Percentiles rank a stretch among this genome's conserved stretches.
phyloP scores from a whole-genome alignment of 2,888 invertebrate genomes.

The Drosophila anomalata region DNA sequence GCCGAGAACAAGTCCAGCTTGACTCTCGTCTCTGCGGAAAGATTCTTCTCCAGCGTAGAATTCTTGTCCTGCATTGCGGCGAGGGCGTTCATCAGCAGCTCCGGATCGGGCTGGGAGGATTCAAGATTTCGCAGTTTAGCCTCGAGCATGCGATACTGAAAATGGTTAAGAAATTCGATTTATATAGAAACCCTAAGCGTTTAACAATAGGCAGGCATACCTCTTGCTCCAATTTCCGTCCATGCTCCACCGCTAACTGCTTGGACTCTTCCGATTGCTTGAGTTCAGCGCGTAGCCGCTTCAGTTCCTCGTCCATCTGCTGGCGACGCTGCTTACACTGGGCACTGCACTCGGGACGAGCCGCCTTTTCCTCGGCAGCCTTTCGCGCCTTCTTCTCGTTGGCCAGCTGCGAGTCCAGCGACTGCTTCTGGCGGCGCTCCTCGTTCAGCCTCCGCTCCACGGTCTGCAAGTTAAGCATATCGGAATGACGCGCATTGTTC shows the following conservation, averaged over 20 bases:
- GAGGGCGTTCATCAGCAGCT: conserved; percentile 91
- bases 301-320: conserved; percentile 89
- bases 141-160: conserved; percentile 82
- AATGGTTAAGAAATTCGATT: not conserved
- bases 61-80: conserved; percentile 95
- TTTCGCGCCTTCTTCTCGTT: conserved; percentile 90
- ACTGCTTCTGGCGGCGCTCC: conserved; percentile 91
- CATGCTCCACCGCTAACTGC: conserved; percentile 82
- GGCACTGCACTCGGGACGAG: conserved; percentile 87
- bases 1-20: conserved; percentile 99
- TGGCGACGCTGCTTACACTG: conserved; percentile 87
- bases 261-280: conserved; percentile 88
- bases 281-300: conserved; percentile 87
- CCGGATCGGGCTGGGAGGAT: conserved; percentile 86
- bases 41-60: conserved; percentile 94
- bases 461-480: conserved; percentile 89
- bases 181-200: not conserved
- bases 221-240: conserved; percentile 83
- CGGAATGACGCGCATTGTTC: conserved; percentile 89
- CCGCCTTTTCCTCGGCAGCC: conserved; percentile 84
- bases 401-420: conserved; percentile 89
- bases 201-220: conserved; percentile 53
- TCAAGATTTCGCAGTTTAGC: conserved; percentile 83
- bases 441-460: conserved; percentile 92
- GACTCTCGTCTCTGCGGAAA: conserved; percentile 98